Evolutionary conservation across 2,888 invertebrate genomes (phyloP).

Genomic region (Sarcophaga caerulescens): DNA sequence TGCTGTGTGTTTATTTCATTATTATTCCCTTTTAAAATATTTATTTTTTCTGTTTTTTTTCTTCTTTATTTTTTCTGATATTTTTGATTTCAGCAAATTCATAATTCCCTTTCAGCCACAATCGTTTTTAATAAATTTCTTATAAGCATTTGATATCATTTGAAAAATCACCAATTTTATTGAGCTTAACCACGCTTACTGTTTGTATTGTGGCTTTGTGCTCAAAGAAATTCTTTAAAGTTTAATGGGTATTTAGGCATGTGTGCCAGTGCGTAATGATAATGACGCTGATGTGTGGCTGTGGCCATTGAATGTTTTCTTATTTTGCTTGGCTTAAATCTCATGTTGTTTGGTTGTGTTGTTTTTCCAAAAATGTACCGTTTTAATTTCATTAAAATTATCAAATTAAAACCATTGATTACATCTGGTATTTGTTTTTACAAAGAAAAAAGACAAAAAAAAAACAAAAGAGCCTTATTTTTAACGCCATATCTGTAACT

Average conservation of each 20-base stretch:
- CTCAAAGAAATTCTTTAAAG: constrained; percentile 43
- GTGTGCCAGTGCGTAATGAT: constrained; percentile 52
- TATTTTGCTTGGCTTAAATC: background rate
- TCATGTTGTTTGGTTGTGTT: constrained; percentile 32
- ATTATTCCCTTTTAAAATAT: constrained; percentile 12
- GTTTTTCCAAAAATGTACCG: constrained; percentile 64
- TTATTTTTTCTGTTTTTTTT: constrained; percentile 42
- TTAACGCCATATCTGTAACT: constrained; percentile 4
- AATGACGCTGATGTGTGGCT: constrained; percentile 49
- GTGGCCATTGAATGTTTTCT: background rate
- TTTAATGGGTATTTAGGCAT: constrained; percentile 62
- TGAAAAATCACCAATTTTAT: constrained; percentile 69
- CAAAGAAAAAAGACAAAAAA: background rate
- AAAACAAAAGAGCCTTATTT: constrained; percentile 2
- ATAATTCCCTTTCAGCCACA: constrained; percentile 58
- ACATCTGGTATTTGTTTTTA: constrained; percentile 59
- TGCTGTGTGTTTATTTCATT: background rate
- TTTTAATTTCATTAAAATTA: constrained; percentile 72
- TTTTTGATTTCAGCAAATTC: constrained; percentile 47
- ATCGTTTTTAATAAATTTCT: constrained; percentile 22
- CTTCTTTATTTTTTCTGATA: background rate
- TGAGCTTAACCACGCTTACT: constrained; percentile 66
- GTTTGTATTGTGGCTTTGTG: constrained; percentile 20
- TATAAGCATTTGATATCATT: constrained; percentile 68
- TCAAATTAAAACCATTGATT: constrained; percentile 71